These are phyloP conservation scores for Oceanodroma leucorhoa DNA, from an alignment of 2,797 vertebrate species.

Conservation along the genomic window DNA sequence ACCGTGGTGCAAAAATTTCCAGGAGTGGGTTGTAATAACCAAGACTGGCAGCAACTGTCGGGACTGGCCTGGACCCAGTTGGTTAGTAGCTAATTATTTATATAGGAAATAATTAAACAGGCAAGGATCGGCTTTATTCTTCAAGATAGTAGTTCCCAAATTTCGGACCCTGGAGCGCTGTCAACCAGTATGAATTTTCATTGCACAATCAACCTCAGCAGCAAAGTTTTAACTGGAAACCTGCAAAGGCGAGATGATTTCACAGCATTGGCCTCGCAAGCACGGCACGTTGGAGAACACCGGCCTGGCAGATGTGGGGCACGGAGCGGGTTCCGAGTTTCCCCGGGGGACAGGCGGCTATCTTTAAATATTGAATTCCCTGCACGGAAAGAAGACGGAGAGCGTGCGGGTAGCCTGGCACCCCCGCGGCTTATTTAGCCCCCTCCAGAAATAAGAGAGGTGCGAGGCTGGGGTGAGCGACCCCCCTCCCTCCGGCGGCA, in stretches of 20 bases:
- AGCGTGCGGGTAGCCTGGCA: fast-evolving
- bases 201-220: background rate
- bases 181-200: background rate
- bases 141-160: background rate
- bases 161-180: background rate
- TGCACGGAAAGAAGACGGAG: too few relatives aligned
- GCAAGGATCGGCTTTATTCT: background rate
- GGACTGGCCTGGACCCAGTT: background rate
- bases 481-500: background rate
- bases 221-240: background rate
- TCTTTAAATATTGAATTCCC: background rate
- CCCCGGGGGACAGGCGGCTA: background rate
- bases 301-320: fast-evolving
- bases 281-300: fast-evolving
- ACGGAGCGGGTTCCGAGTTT: background rate
- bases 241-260: fast-evolving
- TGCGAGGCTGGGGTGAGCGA: background rate
- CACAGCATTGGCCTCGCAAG: fast-evolving
- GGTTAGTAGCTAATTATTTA: background rate
- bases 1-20: background rate
- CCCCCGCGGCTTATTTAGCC: background rate
- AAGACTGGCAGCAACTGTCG: background rate
- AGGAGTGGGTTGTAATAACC: background rate
- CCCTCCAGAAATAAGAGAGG: background rate
- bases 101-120: background rate